Base-by-base conservation (phyloP, 2,113 vertebrate genomes). In the Regulus satrapa region DNA sequence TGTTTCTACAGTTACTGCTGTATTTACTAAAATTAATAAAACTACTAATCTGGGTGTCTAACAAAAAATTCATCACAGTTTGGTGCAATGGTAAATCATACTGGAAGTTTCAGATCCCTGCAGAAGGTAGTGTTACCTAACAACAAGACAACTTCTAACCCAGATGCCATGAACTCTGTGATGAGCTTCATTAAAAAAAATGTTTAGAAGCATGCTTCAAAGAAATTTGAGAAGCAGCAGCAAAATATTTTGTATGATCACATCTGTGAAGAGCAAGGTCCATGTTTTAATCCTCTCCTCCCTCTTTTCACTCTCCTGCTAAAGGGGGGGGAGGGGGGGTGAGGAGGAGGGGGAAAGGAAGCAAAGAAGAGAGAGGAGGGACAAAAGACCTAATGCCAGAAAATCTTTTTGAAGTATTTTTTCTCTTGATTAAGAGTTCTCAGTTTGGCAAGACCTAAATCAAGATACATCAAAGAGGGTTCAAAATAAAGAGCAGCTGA, bases 401-500 rank as follows among this genome's bases (percentile, higher is more conserved):
- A 95, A 90, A 43, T 89, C 78, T 83, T 97, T 97, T 94, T 97
- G 95, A 97, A 96, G 95, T 96, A 85, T 91, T 95, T 91, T 32
- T 90, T 96, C 68, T 91, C 95, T 94, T 97, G 92, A 97, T 97
- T 96, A 95, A 95, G 89, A 85, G 74, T 94, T 95, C 93, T 92
- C 88, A 90, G 54, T 85, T 96, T 97, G 97, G 96, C 97, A 97
- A 96, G 93, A 94, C 93, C 96, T 97, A 96, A 97, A 94, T 96
- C 97, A 96, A 92, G 94, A 87, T 59, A 96, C 90, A 96, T 97
- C 96, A 97, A 97, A 97, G 97, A 92, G 20, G 46, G 69, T 93
- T 96, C 92, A 95, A 95, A 97, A 96, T 96, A 94, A 97, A 94
- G 96, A 97, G 92, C 95, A 96, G 96, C 80, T 97, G 94, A 97